Evolutionary conservation across 2,888 invertebrate species (phyloP), one percentile per base, ranked within the genome.

Genomic region (Chrysotoxum bicinctum): DNA sequence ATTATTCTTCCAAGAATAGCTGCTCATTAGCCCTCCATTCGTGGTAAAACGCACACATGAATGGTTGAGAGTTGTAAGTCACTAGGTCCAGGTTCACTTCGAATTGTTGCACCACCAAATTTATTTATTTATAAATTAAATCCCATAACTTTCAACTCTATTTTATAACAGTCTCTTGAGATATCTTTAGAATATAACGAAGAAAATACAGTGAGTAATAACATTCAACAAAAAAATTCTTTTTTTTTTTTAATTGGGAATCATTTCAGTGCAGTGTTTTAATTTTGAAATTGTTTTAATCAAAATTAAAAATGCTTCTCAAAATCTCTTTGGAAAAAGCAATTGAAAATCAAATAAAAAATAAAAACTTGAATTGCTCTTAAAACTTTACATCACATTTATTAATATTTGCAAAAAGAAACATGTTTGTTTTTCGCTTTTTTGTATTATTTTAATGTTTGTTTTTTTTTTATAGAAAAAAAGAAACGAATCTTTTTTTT

Each of bases 321-420:
- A 45, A 19, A 45, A 45, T 45, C 45, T 4, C 4, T 8, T 14
- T 0, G 3, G 12, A 40, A 16, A 6, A 45, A 10, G 19, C 45
- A 32, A 16, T 26, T 37, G 4, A 26, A 54, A 40, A 69, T 14
- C 19, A 74, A 64, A 66, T 62, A 48, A 58, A 60, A 68, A 54
- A 56, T 48, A 8, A 45, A 79, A 66, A 73, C 50, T 21, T 10
- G 26, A 23, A 72, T 85, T 85, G 85, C 73, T 85, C 81, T 85
- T 81, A 85, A 80, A 81, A 81, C 81, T 85, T 81, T 85, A 85
- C 85, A 85, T 85, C 85, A 85, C 85, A 85, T 85, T 85, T 85
- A 85, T 81, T 85, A 84, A 81, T 85, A 85, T 85, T 85, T 85
- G 85, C 85, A 85, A 85, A 85, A 85, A 85, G 73, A 84, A 80